phyloP scores from a whole-genome alignment of 2,113 vertebrate genomes.

The Cygnus buccinator region DNA sequence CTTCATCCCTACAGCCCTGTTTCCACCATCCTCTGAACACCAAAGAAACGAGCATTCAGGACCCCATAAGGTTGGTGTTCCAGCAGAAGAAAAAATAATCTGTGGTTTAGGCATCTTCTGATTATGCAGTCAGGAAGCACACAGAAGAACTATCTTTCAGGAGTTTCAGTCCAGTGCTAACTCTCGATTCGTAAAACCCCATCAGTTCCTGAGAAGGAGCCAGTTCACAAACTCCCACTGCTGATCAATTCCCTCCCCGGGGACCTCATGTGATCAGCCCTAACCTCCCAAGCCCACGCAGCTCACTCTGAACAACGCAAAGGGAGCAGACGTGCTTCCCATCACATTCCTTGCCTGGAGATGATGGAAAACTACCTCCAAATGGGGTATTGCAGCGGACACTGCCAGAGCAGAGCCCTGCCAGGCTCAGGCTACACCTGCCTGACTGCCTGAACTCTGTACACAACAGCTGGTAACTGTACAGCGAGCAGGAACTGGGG shows the following conservation, averaged over 20 bases:
- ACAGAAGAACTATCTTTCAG: background rate
- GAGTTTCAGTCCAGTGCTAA: background rate
- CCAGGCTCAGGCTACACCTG: background rate
- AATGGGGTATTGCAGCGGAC: background rate
- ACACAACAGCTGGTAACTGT: background rate
- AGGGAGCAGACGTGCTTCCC: background rate
- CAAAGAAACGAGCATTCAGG: background rate
- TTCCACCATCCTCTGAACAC: background rate
- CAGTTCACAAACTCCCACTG: background rate
- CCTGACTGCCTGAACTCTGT: background rate
- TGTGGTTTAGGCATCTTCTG: background rate
- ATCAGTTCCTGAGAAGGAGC: background rate
- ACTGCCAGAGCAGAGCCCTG: background rate
- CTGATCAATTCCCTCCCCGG: background rate
- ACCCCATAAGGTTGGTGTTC: background rate
- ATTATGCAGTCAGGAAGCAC: background rate
- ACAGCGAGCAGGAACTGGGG: background rate
- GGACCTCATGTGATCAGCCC: background rate
- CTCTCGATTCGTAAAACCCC: background rate
- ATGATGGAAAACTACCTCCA: background rate
- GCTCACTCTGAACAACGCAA: background rate
- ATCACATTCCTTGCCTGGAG: background rate
- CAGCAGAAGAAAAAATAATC: background rate
- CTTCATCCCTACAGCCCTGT: accelerated
- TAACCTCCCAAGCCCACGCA: background rate